These are phyloP conservation scores for Nipponacmea schrenckii DNA, from an alignment of 2,888 invertebrate genomes.

Conservation along the genomic window DNA sequence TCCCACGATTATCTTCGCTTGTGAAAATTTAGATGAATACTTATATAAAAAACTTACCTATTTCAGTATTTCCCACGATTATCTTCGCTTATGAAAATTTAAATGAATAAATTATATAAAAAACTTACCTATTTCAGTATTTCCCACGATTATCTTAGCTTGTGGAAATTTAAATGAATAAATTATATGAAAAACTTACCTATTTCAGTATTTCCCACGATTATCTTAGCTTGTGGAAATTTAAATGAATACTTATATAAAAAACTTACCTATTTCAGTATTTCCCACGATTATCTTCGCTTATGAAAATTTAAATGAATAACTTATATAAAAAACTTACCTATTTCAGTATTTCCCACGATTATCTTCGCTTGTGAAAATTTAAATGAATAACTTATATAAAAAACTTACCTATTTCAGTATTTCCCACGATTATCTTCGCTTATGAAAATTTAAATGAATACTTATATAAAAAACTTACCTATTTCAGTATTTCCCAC, in stretches of 20 bases:
- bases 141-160: neutral
- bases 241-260: neutral
- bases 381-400: conserved; percentile 76
- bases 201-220: no score
- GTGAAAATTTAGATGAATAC: conserved; percentile 64
- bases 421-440: neutral
- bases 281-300: conserved; percentile 82
- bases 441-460: neutral
- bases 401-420: conserved; percentile 67
- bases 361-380: conserved; percentile 72
- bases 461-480: conserved; percentile 43
- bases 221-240: conserved; percentile 68
- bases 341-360: conserved; percentile 92
- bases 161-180: neutral
- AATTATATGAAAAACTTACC: conserved; percentile 69
- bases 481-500: conserved; percentile 93
- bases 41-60: conserved; percentile 73
- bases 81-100: conserved; percentile 70
- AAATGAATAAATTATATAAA: conserved; percentile 78
- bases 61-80: conserved; percentile 91
- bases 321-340: conserved; percentile 67
- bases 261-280: conserved; percentile 81
- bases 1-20: conserved; percentile 78
- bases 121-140: conserved; percentile 49
- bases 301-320: conserved; percentile 64